Evolutionary conservation across 2,888 invertebrate species (phyloP).

Genomic region (Mimas tiliae): DNA sequence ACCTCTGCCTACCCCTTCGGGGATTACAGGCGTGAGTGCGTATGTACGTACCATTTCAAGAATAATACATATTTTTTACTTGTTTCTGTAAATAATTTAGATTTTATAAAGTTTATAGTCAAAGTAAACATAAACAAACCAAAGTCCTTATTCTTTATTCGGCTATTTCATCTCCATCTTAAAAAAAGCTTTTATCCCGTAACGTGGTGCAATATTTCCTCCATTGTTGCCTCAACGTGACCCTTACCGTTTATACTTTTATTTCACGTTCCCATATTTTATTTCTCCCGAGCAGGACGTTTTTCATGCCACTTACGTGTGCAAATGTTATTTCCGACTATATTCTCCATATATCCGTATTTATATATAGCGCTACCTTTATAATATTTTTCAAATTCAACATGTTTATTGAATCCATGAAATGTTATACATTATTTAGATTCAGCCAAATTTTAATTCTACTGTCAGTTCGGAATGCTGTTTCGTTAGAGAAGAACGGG

Average conservation of each 20-base stretch:
- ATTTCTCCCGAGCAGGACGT: constrained; percentile 39
- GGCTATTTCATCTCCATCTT: neutral
- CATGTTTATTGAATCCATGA: no score
- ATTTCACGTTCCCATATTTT: constrained; percentile 51
- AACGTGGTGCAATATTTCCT: constrained; percentile 49
- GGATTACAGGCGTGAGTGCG: no score
- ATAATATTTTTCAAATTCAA: no score
- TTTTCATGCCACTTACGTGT: constrained; percentile 2
- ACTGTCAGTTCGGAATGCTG: no score
- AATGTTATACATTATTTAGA: no score
- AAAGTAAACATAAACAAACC: neutral
- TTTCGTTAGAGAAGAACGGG: no score
- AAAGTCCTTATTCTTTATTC: neutral
- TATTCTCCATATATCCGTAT: neutral
- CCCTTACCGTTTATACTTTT: constrained; percentile 56
- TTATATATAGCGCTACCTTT: neutral
- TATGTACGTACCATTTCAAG: no score
- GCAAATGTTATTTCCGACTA: neutral
- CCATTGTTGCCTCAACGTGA: constrained; percentile 61
- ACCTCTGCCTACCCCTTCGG: no score
- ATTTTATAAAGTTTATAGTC: neutral
- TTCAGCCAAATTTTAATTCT: no score
- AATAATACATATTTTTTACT: no score
- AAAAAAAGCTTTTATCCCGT: constrained; percentile 21
- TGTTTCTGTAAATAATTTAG: neutral